Conservation (phyloP, 2,113 vertebrate species). For the Dermatemys mawii region DNA sequence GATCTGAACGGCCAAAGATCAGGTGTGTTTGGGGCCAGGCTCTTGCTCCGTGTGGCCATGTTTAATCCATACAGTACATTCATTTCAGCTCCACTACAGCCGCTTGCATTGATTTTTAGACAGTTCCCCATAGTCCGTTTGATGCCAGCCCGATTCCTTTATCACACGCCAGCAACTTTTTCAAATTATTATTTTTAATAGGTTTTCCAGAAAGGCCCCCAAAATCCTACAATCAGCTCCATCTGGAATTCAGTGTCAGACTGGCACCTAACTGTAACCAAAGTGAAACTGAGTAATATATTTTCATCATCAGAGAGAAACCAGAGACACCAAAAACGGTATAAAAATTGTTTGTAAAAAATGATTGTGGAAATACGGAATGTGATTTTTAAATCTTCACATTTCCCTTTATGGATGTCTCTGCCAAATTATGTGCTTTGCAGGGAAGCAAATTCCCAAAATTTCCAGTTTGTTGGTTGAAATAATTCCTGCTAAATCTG, state of each 20-base stretch:
- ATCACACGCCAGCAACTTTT: background rate
- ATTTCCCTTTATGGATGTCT: background rate
- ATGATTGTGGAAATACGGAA: background rate
- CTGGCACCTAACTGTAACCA: background rate
- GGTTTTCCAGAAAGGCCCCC: rapidly evolving
- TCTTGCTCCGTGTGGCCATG: background rate
- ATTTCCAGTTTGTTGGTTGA: background rate
- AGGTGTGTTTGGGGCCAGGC: background rate
- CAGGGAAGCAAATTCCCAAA: background rate
- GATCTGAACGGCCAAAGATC: background rate
- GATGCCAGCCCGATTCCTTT: rapidly evolving
- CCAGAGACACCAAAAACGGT: background rate
- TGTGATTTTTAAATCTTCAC: background rate
- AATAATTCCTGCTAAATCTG: background rate
- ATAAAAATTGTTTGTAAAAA: background rate
- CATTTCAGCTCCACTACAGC: background rate
- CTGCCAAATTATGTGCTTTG: background rate
- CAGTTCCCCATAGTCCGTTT: background rate
- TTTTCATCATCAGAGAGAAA: background rate
- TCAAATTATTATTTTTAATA: rapidly evolving
- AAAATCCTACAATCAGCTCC: rapidly evolving
- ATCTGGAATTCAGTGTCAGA: rapidly evolving
- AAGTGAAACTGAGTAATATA: background rate
- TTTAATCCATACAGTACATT: background rate
- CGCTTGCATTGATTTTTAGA: background rate